Conservation (phyloP, 2,888 invertebrate species). For the Philonicus albiceps region DNA sequence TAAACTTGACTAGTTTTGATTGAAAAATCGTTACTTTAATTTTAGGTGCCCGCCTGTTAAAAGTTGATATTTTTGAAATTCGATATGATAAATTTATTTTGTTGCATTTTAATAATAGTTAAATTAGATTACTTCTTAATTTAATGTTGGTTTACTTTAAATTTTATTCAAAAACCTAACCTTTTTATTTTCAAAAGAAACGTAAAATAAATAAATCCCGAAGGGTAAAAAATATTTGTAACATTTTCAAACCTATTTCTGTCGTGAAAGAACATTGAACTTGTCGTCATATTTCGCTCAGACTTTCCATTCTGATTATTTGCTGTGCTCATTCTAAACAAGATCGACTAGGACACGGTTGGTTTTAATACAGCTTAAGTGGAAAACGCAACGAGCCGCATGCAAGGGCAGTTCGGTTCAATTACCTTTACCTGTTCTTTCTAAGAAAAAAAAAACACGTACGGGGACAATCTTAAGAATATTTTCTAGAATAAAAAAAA, state of each 20-base stretch:
- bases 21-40: too few relatives aligned
- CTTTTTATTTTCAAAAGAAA: background rate
- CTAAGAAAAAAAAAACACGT: background rate
- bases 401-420: background rate
- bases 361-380: background rate
- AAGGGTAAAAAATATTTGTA: background rate
- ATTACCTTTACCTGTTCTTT: background rate
- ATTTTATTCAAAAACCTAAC: too few relatives aligned
- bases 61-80: too few relatives aligned
- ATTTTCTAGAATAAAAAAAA: background rate
- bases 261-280: background rate
- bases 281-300: background rate
- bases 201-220: background rate
- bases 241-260: background rate
- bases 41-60: too few relatives aligned
- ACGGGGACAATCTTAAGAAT: background rate
- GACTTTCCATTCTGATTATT: background rate
- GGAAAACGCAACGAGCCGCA: background rate
- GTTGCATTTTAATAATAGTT: too few relatives aligned
- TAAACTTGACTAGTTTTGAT: too few relatives aligned
- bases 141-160: too few relatives aligned
- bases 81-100: too few relatives aligned
- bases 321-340: background rate
- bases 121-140: too few relatives aligned
- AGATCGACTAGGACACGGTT: background rate